Conservation (phyloP, 1,140 invertebrate genomes). For the Leptinotarsa lineolata region DNA sequence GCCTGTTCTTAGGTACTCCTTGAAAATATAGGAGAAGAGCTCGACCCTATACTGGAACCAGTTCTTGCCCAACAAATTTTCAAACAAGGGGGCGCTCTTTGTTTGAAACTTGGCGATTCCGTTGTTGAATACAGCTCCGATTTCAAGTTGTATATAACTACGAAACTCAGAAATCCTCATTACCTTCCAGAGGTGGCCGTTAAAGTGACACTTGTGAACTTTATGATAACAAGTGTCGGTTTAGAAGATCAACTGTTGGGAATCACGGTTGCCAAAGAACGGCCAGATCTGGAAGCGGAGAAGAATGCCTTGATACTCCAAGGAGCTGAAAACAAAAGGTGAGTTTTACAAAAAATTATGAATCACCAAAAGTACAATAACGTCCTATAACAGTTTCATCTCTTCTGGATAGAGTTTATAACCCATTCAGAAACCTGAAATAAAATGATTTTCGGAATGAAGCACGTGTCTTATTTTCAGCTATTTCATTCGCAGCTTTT, state of each 20-base stretch:
- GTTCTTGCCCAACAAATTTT: slow-evolving; percentile 87
- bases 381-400: too few species aligned
- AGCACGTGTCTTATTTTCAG: too few species aligned
- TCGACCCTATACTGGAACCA: slow-evolving; percentile 89
- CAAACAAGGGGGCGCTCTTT: slow-evolving; percentile 80
- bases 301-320: slow-evolving; percentile 89
- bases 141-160: slow-evolving; percentile 95
- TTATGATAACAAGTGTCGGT: slow-evolving; percentile 89
- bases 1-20: slow-evolving; percentile 70
- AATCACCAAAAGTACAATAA: too few species aligned
- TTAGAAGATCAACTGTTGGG: slow-evolving; percentile 88
- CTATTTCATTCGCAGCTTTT: too few species aligned
- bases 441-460: too few species aligned
- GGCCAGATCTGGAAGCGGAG: slow-evolving; percentile 90
- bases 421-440: too few species aligned
- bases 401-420: too few species aligned
- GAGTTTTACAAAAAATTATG: neutral
- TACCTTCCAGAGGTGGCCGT: slow-evolving; percentile 90
- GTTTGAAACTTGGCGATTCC: slow-evolving; percentile 82
- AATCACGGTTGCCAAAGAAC: slow-evolving; percentile 88
- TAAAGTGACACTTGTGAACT: slow-evolving; percentile 92
- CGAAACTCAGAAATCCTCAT: slow-evolving; percentile 90
- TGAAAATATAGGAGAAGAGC: slow-evolving; percentile 86
- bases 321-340: slow-evolving; percentile 84
- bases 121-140: slow-evolving; percentile 82